Evolutionary conservation across 2,113 vertebrate species (phyloP).

Genomic region (Oxyruncus cristatus): DNA sequence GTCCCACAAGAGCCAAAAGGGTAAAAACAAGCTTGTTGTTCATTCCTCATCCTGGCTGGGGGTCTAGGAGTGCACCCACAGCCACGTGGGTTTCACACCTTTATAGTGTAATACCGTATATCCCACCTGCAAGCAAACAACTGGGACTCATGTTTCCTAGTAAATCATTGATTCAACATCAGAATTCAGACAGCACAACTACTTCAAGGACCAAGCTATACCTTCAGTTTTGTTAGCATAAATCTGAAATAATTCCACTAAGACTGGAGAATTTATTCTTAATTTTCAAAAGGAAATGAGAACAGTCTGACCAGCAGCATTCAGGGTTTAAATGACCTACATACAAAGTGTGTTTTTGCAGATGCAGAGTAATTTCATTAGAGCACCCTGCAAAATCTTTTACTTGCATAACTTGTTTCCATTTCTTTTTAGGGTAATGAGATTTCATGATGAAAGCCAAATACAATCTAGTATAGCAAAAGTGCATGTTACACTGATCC

Average conservation of each 20-base stretch:
- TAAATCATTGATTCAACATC: not conserved
- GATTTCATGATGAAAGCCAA: conserved; percentile 76
- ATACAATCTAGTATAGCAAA: conserved; percentile 70
- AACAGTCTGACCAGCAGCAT: not conserved
- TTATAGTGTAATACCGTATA: not conserved
- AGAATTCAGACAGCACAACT: not conserved
- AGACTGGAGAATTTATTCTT: not conserved
- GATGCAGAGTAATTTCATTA: conserved; percentile 62
- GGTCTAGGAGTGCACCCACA: not conserved
- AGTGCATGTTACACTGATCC: conserved; percentile 68
- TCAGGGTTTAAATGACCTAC: conserved; percentile 42
- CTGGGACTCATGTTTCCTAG: not conserved
- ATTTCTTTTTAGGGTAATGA: conserved; percentile 74
- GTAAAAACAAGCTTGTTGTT: not conserved
- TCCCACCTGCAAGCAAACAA: not conserved
- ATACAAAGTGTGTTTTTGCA: conserved; percentile 47
- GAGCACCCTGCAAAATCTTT: conserved; percentile 63
- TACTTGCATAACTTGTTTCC: conserved; percentile 68
- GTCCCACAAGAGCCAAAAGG: not conserved
- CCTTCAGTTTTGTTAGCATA: not conserved
- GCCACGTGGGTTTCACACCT: not conserved
- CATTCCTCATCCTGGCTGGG: not conserved
- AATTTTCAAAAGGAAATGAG: not conserved
- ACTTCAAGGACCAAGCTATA: not conserved
- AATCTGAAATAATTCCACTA: not conserved